phyloP scores from a whole-genome alignment of 2,113 vertebrate genomes.

The Cebidichthys violaceus region DNA sequence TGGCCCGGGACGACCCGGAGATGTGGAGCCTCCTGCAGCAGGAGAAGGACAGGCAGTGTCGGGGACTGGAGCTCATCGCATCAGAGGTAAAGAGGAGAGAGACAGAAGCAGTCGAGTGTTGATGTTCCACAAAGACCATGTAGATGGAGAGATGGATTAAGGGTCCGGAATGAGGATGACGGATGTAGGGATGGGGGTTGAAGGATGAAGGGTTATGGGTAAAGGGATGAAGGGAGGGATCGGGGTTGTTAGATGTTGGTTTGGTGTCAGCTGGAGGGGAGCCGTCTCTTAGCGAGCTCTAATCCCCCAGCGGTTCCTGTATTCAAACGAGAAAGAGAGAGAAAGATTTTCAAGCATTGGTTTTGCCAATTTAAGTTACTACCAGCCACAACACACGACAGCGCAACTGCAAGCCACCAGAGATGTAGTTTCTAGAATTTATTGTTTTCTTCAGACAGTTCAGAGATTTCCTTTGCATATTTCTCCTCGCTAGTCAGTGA shows the following conservation, averaged over 20 bases:
- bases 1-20: slow-evolving; percentile 87
- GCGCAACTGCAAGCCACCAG: slow-evolving; percentile 10
- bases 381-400: background rate
- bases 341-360: too few species aligned
- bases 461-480: slow-evolving; percentile 8
- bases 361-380: too few species aligned
- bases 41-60: slow-evolving; percentile 90
- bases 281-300: background rate
- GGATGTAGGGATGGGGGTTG: background rate
- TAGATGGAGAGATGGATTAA: background rate
- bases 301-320: background rate
- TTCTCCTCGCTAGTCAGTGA: slow-evolving; percentile 11
- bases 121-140: background rate
- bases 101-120: background rate
- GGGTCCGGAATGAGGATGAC: background rate
- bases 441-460: slow-evolving; percentile 44
- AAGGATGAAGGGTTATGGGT: background rate
- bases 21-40: slow-evolving; percentile 87
- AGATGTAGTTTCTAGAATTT: slow-evolving; percentile 16
- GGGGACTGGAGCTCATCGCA: slow-evolving; percentile 90
- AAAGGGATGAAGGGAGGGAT: background rate
- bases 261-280: background rate
- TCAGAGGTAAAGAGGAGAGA: slow-evolving; percentile 84
- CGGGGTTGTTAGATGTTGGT: background rate
- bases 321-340: too few species aligned